Evolutionary conservation across 2,797 vertebrate genomes (phyloP).

Genomic region (Molossus alvarezi): DNA sequence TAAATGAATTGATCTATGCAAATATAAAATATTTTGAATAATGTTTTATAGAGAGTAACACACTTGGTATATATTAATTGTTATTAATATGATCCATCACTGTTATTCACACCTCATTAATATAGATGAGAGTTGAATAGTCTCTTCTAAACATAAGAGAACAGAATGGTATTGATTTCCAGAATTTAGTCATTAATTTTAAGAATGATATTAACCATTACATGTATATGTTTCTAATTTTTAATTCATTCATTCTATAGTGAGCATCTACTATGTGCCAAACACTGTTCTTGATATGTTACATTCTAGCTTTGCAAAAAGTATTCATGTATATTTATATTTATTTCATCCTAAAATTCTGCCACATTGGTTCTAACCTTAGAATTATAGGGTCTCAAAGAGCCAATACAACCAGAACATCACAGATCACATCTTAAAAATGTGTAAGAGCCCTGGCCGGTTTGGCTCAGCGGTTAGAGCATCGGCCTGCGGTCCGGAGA

Average conservation of each 20-base stretch:
- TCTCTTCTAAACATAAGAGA: conserved; percentile 27
- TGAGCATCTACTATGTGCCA: background rate
- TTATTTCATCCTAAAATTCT: conserved; percentile 61
- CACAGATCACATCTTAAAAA: conserved; percentile 9
- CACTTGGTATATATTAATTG: background rate
- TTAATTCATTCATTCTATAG: conserved; percentile 50
- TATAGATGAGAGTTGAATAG: background rate
- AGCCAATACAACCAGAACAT: conserved; percentile 22
- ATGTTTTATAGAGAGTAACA: conserved; percentile 1
- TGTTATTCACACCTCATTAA: background rate
- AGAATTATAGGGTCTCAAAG: conserved; percentile 43
- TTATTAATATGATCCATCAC: conserved; percentile 48
- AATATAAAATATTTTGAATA: conserved; percentile 52
- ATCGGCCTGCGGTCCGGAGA: no score
- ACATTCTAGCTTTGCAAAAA: conserved; percentile 34
- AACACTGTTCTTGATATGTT: background rate
- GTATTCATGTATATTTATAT: background rate
- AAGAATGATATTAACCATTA: background rate
- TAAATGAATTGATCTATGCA: background rate
- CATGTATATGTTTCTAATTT: conserved; percentile 31
- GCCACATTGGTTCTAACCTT: conserved; percentile 4
- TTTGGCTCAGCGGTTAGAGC: no score
- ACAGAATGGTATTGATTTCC: background rate
- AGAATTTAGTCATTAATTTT: conserved; percentile 39
- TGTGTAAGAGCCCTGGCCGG: background rate